These are phyloP conservation scores for Botia kubotai DNA, from an alignment of 2,797 vertebrate genomes.

Conservation along the genomic window DNA sequence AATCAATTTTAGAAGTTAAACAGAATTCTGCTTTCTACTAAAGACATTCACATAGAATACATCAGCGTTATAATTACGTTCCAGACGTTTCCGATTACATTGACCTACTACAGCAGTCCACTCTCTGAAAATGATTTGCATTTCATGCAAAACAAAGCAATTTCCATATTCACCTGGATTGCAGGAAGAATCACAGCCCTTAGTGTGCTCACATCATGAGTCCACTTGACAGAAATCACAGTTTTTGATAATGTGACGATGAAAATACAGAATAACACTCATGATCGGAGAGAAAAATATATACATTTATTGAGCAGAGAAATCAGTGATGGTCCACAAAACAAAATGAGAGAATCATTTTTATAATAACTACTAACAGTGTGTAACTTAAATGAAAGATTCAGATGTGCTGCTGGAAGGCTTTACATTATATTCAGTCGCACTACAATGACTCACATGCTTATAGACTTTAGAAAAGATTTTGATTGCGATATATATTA, in stretches of 20 bases:
- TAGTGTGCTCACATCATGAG: not conserved
- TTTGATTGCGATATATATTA: slow-evolving; percentile 6
- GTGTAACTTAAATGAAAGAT: slow-evolving; percentile 9
- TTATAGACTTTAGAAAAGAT: not conserved
- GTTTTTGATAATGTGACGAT: not conserved
- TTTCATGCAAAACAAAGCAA: slow-evolving; percentile 49
- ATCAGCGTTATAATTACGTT: not conserved
- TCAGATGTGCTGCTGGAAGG: not conserved
- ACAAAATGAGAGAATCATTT: slow-evolving; percentile 4
- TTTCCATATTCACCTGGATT: slow-evolving; percentile 46
- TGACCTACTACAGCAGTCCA: not conserved
- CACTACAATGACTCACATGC: slow-evolving; percentile 15
- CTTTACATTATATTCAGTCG: slow-evolving; percentile 45
- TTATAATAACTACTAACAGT: not conserved
- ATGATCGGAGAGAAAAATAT: slow-evolving; percentile 11
- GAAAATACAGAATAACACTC: not conserved
- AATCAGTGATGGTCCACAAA: slow-evolving; percentile 7
- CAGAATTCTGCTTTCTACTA: not conserved
- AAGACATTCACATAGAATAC: not conserved
- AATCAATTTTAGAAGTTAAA: not conserved
- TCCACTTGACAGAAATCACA: not conserved
- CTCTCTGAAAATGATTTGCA: slow-evolving; percentile 16
- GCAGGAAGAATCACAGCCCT: not conserved
- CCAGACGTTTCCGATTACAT: not conserved
- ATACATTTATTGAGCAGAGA: slow-evolving; percentile 27